Conservation (phyloP, 2,113 vertebrate species). For the Barnardius zonarius region DNA sequence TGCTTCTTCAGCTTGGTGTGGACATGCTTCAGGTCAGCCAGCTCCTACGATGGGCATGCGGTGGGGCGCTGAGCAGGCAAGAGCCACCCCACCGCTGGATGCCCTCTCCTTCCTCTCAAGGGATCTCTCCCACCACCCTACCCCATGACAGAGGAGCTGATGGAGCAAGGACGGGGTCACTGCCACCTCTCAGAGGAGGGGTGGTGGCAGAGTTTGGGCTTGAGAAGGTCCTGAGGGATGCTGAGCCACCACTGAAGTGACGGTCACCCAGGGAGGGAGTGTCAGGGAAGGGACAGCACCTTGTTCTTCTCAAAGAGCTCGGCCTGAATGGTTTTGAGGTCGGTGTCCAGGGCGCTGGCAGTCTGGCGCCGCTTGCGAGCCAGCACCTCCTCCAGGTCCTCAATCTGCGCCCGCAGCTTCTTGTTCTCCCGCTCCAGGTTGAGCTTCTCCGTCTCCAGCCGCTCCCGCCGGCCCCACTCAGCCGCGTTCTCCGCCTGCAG, state of each 20-base stretch:
- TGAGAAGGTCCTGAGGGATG: neutral
- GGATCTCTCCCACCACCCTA: neutral
- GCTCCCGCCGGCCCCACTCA: constrained; percentile 93
- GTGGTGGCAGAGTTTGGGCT: neutral
- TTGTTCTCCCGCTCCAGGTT: constrained; percentile 96
- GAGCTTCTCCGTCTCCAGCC: constrained; percentile 94
- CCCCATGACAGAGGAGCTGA: neutral
- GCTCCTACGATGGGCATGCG: constrained; percentile 73
- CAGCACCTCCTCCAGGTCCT: constrained; percentile 94
- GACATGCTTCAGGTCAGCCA: constrained; percentile 90
- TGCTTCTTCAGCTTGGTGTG: constrained; percentile 96
- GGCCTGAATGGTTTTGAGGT: constrained; percentile 90
- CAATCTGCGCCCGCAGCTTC: constrained; percentile 89
- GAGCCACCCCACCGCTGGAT: rapidly evolving
- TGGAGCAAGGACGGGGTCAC: neutral
- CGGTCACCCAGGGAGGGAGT: neutral
- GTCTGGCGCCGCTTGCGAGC: constrained; percentile 89
- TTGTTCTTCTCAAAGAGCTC: constrained; percentile 96
- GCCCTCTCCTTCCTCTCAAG: neutral
- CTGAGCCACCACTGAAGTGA: neutral
- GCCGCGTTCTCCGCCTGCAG: constrained; percentile 94
- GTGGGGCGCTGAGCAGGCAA: neutral
- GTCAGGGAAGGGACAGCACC: constrained; percentile 63
- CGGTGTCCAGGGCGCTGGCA: constrained; percentile 86
- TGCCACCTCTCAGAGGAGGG: neutral